Percentiles rank a stretch among this genome's conserved stretches.
Conservation (phyloP, 2,113 vertebrate species). For the Girardinichthys multiradiatus region DNA sequence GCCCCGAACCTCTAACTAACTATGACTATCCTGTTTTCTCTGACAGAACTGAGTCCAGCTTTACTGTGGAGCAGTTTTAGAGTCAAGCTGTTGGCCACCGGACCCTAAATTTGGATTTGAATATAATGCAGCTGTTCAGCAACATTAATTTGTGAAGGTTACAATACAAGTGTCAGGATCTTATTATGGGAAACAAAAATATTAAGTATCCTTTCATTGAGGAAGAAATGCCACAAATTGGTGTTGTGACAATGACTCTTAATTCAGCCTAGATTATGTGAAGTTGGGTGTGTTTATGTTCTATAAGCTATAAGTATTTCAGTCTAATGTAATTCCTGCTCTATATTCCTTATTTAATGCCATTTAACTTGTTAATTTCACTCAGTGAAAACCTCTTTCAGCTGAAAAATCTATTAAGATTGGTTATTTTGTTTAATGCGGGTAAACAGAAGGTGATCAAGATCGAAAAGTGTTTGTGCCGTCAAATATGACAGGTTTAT, state of each 20-base stretch:
- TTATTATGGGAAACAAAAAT: background rate
- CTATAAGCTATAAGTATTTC: background rate
- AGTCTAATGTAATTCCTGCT: background rate
- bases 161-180: background rate
- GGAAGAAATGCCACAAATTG: background rate
- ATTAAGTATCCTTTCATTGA: background rate
- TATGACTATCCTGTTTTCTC: background rate
- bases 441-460: background rate
- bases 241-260: background rate
- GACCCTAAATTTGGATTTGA: background rate
- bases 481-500: slow-evolving; percentile 1
- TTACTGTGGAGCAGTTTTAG: slow-evolving; percentile 75
- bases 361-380: background rate
- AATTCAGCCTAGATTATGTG: slow-evolving; percentile 6
- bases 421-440: background rate
- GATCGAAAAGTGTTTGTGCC: slow-evolving; percentile 19
- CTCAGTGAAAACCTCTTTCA: background rate
- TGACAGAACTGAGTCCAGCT: slow-evolving; percentile 75
- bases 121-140: slow-evolving; percentile 24
- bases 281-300: slow-evolving; percentile 2
- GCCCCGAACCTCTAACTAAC: background rate
- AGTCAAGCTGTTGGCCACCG: background rate
- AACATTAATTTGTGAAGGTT: slow-evolving; percentile 25
- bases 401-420: slow-evolving; percentile 1
- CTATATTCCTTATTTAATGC: background rate